Evolutionary conservation across 2,888 invertebrate species (phyloP), one percentile per base, ranked within the genome.

Genomic region (Horisme vitalbata): DNA sequence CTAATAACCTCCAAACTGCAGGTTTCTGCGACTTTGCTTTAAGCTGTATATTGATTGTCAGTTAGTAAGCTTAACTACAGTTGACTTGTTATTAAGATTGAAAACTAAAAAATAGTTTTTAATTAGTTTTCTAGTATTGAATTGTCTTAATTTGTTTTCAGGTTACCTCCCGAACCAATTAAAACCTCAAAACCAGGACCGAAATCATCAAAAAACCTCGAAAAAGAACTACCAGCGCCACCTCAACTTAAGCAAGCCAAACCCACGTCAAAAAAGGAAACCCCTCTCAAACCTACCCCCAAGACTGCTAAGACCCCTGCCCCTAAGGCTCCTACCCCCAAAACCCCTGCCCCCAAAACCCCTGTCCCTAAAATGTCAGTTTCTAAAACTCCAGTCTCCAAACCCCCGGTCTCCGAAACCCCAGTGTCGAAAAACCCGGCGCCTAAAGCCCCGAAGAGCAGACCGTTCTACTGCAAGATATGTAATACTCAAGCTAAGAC

Each of bases 401-500:
- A 18, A 18, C 4, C 6, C 2, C 18, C 2, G 6, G 4, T 2
- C 5, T 18, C 18, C 18, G 6, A 18, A 18, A 6, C 18, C 18
- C 18, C 18, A 18, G 2, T 6, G 18, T 18, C 18, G 1, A 18
- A 2, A 18, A 18, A 1, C 18, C 18, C 2, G 6, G 1, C 18
- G 18, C 6, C 18, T 2, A 18, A 2, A 18, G 6, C 18, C 8
- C 13, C 1, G 27, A 9, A 3, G 7, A 6, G 10, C 0, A 35
- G 21, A 21, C 5, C 4, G 11, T 2, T 14, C 3, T 20, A 2
- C n/a, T 47, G 47, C 5, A 1, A 4, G 1, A 18, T 47, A 2
- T 80, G 80, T 39, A 49, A 52, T 0, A 5, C 7, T 1, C 14
- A 28, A 0, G 32, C 20, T 11, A 70, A 68, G 36, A 55, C 45